Evolutionary conservation across 2,797 vertebrate genomes (phyloP).

Genomic region (Bradypodion ventrale): DNA sequence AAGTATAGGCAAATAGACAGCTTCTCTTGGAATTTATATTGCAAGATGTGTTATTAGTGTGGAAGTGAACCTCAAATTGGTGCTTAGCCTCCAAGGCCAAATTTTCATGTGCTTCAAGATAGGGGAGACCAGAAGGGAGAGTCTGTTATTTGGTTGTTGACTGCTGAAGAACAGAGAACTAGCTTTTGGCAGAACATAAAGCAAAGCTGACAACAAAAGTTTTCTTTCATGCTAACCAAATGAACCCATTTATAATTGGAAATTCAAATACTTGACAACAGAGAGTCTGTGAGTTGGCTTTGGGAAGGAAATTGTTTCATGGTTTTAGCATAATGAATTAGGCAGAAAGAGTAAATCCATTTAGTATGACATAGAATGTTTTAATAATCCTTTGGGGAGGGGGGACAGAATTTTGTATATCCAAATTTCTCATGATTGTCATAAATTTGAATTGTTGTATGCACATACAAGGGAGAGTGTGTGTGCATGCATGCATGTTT

Average conservation of each 20-base stretch:
- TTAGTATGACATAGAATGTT: constrained; percentile 76
- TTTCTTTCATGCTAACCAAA: constrained; percentile 84
- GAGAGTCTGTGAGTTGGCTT: constrained; percentile 80
- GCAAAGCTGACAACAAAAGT: constrained; percentile 83
- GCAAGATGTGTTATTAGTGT: constrained; percentile 48
- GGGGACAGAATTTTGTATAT: constrained; percentile 66
- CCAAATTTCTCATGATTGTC: constrained; percentile 72
- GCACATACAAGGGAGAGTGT: constrained; percentile 13
- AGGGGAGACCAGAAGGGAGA: constrained; percentile 65
- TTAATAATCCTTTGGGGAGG: constrained; percentile 73
- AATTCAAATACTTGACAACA: constrained; percentile 87
- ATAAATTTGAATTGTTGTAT: constrained; percentile 53
- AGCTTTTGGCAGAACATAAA: constrained; percentile 81
- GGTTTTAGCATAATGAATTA: constrained; percentile 87
- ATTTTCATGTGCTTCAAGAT: constrained; percentile 73
- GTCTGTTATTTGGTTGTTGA: constrained; percentile 77
- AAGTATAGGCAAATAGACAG: constrained; percentile 32
- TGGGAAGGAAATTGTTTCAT: constrained; percentile 85
- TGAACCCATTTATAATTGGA: constrained; percentile 88
- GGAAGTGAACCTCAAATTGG: constrained; percentile 56
- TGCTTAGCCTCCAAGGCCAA: constrained; percentile 66
- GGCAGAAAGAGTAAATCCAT: constrained; percentile 79
- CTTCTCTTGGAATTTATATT: constrained; percentile 60
- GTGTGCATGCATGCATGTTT: too few relatives aligned
- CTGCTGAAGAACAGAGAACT: constrained; percentile 75